Evolutionary conservation across 2,888 invertebrate species (phyloP).

Genomic region (Oligia fasciuncula): DNA sequence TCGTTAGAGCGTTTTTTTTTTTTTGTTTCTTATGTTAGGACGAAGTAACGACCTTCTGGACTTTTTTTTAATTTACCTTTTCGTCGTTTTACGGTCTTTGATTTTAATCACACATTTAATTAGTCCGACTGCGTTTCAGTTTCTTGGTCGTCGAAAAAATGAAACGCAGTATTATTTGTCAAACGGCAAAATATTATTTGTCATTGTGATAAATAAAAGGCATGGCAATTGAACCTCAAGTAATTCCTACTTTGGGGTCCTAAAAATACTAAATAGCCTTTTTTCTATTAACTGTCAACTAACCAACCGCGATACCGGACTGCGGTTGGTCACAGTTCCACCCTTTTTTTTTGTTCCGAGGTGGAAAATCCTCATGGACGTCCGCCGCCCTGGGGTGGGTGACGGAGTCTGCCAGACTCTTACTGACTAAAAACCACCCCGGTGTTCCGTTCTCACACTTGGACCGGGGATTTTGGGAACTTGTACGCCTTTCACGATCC

Average conservation of each 20-base stretch:
- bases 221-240: background rate
- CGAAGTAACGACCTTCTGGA: constrained; percentile 3
- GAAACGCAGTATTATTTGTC: background rate
- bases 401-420: no score
- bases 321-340: background rate
- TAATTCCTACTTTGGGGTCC: no score
- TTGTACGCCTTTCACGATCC: no score
- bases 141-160: background rate
- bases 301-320: background rate
- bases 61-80: background rate
- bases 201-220: background rate
- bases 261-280: no score
- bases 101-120: constrained; percentile 24
- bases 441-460: no score
- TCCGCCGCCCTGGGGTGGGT: no score
- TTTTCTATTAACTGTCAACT: background rate
- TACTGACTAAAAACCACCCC: no score
- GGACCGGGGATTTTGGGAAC: no score
- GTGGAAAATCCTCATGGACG: no score
- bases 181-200: no score
- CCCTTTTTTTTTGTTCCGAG: no score
- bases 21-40: constrained; percentile 1
- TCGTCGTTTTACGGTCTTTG: constrained; percentile 10
- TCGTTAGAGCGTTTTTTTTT: background rate
- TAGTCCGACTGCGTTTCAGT: background rate